Conservation (phyloP, 2,113 vertebrate genomes). For the Alethe diademata region DNA sequence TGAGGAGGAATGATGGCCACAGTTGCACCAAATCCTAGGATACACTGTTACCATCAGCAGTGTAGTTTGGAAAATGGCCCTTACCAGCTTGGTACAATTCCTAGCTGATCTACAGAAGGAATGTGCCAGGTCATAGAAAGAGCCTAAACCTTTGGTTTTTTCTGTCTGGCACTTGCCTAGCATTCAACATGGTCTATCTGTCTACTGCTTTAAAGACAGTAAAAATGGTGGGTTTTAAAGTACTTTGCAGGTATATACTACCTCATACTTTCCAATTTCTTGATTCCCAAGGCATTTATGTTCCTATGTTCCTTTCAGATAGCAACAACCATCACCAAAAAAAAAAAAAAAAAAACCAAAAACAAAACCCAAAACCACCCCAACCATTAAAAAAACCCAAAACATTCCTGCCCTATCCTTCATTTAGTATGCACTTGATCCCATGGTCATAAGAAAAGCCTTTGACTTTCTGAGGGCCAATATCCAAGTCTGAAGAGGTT, state of each 20-base stretch:
- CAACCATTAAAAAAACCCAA: not conserved
- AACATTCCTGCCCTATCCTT: not conserved
- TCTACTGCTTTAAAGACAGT: not conserved
- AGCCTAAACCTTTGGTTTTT: not conserved
- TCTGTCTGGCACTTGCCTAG: not conserved
- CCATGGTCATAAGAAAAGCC: not conserved
- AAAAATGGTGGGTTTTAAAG: not conserved
- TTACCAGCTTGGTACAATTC: not conserved
- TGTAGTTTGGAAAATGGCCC: not conserved
- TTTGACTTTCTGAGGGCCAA: not conserved
- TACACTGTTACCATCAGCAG: not conserved
- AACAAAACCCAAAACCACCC: not conserved
- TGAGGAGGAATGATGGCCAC: not conserved
- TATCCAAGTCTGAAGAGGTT: not conserved
- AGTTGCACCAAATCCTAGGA: not conserved
- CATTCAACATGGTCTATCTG: not conserved
- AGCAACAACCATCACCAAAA: not conserved
- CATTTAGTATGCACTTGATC: not conserved
- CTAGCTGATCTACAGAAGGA: not conserved
- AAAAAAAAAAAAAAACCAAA: no score
- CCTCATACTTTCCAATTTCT: not conserved
- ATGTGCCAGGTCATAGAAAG: not conserved
- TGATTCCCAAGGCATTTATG: not conserved
- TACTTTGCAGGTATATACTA: not conserved
- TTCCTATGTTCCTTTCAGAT: not conserved